Percentiles rank a stretch among this genome's conserved stretches.
Evolutionary conservation across 1,140 invertebrate species (phyloP).

Genomic region (Zeugodacus cucurbitae): DNA sequence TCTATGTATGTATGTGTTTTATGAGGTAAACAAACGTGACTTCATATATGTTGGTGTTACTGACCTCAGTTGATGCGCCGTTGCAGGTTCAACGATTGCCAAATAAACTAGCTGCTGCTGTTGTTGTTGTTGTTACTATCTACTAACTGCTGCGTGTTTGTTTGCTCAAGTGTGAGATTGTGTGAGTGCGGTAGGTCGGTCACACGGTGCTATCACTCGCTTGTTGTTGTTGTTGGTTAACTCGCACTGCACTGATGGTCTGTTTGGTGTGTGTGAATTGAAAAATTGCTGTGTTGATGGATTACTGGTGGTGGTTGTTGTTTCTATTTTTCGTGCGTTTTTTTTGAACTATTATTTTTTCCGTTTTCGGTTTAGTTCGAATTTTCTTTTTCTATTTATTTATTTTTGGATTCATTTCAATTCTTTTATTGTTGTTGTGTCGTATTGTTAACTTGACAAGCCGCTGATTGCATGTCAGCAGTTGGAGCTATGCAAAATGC

Average conservation of each 20-base stretch:
- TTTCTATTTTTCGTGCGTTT: not conserved
- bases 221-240: not conserved
- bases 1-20: not conserved
- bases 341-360: not conserved
- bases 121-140: not conserved
- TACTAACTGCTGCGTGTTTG: not conserved
- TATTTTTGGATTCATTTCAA: not conserved
- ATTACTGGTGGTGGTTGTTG: not conserved
- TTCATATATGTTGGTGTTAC: constrained; percentile 10
- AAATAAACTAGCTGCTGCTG: constrained; percentile 1
- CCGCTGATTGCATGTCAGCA: not conserved
- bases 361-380: not conserved
- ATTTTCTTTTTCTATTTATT: not conserved
- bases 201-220: not conserved
- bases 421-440: not conserved
- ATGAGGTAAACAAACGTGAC: constrained; percentile 36
- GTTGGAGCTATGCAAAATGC: not conserved
- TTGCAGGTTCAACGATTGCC: constrained; percentile 34
- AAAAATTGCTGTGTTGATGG: constrained; percentile 19
- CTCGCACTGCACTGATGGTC: not conserved
- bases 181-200: constrained; percentile 4
- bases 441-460: not conserved
- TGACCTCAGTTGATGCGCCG: constrained; percentile 35
- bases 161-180: not conserved
- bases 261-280: not conserved